These are phyloP conservation scores for Mylabris phalerata DNA, from an alignment of 1,140 invertebrate species.

Conservation along the genomic window DNA sequence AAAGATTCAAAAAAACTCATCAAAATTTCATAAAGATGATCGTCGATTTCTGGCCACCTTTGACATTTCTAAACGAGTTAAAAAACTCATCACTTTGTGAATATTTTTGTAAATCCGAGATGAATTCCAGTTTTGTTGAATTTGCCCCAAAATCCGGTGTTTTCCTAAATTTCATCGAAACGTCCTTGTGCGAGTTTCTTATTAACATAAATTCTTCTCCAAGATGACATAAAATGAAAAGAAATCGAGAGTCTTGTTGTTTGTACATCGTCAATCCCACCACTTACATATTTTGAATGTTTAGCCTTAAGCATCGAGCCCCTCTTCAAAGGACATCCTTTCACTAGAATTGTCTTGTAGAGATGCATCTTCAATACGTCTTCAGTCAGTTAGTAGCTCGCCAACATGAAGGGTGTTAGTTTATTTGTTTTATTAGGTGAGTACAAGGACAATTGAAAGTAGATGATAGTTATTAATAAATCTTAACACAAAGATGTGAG, in stretches of 20 bases:
- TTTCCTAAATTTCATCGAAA: background rate
- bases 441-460: slow-evolving; percentile 18
- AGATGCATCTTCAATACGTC: slow-evolving; percentile 19
- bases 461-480: background rate
- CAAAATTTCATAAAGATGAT: too few species aligned
- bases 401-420: slow-evolving; percentile 37
- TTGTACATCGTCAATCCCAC: slow-evolving; percentile 2
- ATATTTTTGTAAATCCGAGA: too few species aligned
- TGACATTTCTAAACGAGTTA: too few species aligned
- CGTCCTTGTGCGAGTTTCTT: background rate
- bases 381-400: slow-evolving; percentile 37
- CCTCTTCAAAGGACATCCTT: slow-evolving; percentile 28
- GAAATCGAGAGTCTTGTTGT: slow-evolving; percentile 13
- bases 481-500: background rate
- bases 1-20: too few species aligned
- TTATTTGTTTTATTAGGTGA: slow-evolving; percentile 39
- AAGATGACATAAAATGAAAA: background rate
- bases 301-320: background rate
- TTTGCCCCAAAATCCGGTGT: background rate
- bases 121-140: too few species aligned
- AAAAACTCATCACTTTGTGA: too few species aligned
- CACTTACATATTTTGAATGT: background rate
- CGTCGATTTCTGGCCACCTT: too few species aligned
- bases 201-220: background rate
- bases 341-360: slow-evolving; percentile 25